Evolutionary conservation across 2,797 vertebrate species (phyloP), one percentile per base, ranked within the genome.

Genomic region (Chrosomus eos): DNA sequence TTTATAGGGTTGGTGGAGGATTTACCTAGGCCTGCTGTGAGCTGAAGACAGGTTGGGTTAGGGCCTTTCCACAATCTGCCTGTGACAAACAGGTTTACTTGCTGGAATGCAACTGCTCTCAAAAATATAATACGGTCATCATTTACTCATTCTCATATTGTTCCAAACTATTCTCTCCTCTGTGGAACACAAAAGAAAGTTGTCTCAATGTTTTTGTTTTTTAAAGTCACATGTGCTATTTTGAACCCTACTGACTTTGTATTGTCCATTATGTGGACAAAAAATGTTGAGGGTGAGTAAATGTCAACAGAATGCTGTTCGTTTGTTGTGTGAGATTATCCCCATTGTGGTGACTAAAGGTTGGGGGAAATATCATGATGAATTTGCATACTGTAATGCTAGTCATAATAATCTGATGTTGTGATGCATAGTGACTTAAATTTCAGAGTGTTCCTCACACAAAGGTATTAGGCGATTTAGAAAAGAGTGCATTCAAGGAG

Each of bases 41-140:
- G 72, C 14, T 53, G 5, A n/a, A 43, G 62, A 67, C 18, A 10
- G 70, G 45, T 73, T 62, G 48, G 71, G 21, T 74, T 19, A 51
- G 62, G 62, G n/a, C 62, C 11, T 83, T 68, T 58, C n/a, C 62
- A 67, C n/a, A 16, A 31, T 67, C 18, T 3, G 13, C 16, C 67
- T 7, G 10, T 67, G 81, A 67, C 31, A 75, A 48, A 40, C 81
- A 53, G 58, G 71, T 76, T 68, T 26, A 74, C 40, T 64, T 74
- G 14, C 43, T 64, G 28, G 2, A 18, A 73, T 55, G 53, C 5
- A 2, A 19, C 79, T 71, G 40, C 28, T 60, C 18, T 38, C 75
- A 58, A 77, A 75, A 75, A 75, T 8, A 9, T 5, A 60, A 76
- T 26, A 16, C 14, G 36, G n/a, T 60, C 74, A 38, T 60, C 2